A percentile compares a stretch with the other conserved stretches of the same genome.
Evolutionary conservation across 2,113 vertebrate species (phyloP).

Genomic region (Leptobrachium leishanense): DNA sequence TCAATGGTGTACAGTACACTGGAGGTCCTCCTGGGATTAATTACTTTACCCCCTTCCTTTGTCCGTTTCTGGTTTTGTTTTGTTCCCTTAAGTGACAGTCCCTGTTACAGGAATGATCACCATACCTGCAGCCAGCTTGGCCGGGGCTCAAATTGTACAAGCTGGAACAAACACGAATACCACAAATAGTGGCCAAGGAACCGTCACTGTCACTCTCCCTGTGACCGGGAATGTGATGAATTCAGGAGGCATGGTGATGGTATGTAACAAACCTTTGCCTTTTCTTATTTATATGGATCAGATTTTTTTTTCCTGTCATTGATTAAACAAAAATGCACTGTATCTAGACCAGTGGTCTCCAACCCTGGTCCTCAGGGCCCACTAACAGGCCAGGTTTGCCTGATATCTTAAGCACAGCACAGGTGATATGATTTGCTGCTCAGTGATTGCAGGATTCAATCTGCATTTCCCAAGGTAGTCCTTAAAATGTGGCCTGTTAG

Average conservation of each 20-base stretch:
- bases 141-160: constrained; percentile 96
- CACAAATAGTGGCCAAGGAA: constrained; percentile 94
- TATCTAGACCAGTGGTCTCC: too few relatives aligned
- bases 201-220: constrained; percentile 95
- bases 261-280: constrained; percentile 62
- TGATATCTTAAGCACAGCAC: too few relatives aligned
- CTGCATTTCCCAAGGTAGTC: too few relatives aligned
- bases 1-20: constrained; percentile 29
- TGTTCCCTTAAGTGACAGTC: constrained; percentile 78
- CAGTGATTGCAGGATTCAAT: too few relatives aligned
- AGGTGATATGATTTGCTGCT: too few relatives aligned
- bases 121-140: constrained; percentile 93
- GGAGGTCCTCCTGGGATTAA: constrained; percentile 64
- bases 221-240: constrained; percentile 96
- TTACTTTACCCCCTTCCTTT: constrained; percentile 69
- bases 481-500: too few relatives aligned
- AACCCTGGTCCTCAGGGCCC: too few relatives aligned
- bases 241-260: constrained; percentile 98
- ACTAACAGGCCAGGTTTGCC: too few relatives aligned
- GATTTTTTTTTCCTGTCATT: too few relatives aligned
- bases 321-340: too few relatives aligned
- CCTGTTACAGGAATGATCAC: constrained; percentile 96
- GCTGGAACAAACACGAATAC: constrained; percentile 90
- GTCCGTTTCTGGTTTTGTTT: constrained; percentile 57
- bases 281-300: too few relatives aligned